Evolutionary conservation across 2,888 invertebrate genomes (phyloP), one percentile per base, ranked within the genome.

Genomic region (Nipponacmea schrenckii): DNA sequence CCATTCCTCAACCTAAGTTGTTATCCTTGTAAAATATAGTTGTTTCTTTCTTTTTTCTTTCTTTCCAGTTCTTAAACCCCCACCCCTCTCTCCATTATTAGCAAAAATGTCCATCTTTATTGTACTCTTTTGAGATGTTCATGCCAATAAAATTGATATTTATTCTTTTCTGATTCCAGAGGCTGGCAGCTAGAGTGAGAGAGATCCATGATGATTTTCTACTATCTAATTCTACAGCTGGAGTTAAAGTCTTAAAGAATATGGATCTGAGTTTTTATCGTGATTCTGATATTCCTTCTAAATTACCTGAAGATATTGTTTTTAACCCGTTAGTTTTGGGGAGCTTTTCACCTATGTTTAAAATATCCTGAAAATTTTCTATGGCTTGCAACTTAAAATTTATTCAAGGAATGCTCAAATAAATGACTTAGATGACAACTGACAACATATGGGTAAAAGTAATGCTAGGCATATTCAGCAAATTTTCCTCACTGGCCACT

Each of bases 201-300:
- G 83, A 86, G 48, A 73, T 86, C 17, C 86, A 89, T 82, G 82
- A 84, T 67, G 80, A 82, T 46, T 83, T 79, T 69, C 63, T 80
- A 10, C 65, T 73, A 24, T 71, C 77, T 20, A 80, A 79, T 50
- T 69, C 62, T 45, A 79, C 77, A 17, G 74, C 79, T 1, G 71
- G 73, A 31, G 78, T 79, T 0, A 77, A 77, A 46, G 77, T 75
- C 4, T 75, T 89, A 17, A 79, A 81, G 26, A 82, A 86, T 14
- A 79, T 89, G 10, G 70, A 79, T 14, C 66, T 76, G 17, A 80
- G 84, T 8, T 70, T 84, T 12, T 89, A 89, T 77, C 80, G 82
- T 24, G 89, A 89, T 74, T 87, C 89, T 2, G 89, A 89, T 76
- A 88, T 89, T 64, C 88, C 89, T 14, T 81, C 84, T 39, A 83